Conservation (phyloP, 2,797 vertebrate species). For the Pantherophis vulpinus region DNA sequence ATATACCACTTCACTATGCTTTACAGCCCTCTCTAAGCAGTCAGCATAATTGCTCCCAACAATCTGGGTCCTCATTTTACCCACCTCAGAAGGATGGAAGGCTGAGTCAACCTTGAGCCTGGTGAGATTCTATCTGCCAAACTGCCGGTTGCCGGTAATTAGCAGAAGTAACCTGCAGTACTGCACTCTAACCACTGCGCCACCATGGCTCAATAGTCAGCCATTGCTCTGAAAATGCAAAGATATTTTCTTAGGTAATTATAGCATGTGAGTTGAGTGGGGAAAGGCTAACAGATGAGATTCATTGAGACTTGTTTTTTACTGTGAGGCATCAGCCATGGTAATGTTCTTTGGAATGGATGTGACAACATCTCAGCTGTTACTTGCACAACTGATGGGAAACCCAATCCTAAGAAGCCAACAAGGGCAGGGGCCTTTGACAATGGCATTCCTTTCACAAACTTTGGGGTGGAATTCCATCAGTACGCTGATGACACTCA, state of each 20-base stretch:
- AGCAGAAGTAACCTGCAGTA: too few relatives aligned
- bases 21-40: too few relatives aligned
- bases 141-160: too few relatives aligned
- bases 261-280: not conserved
- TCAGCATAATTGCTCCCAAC: too few relatives aligned
- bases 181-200: too few relatives aligned
- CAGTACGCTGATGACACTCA: too few relatives aligned
- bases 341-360: not conserved
- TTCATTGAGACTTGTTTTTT: not conserved
- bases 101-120: too few relatives aligned
- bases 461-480: too few relatives aligned
- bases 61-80: too few relatives aligned
- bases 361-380: not conserved
- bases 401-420: not conserved
- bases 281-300: not conserved
- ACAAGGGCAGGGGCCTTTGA: not conserved
- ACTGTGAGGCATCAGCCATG: not conserved
- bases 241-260: not conserved
- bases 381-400: not conserved
- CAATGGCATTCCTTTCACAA: not conserved
- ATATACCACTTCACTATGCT: too few relatives aligned
- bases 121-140: too few relatives aligned
- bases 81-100: too few relatives aligned
- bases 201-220: not conserved
- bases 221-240: not conserved